Evolutionary conservation across 2,888 invertebrate species (phyloP).

Genomic region (Galerucella calmariensis): DNA sequence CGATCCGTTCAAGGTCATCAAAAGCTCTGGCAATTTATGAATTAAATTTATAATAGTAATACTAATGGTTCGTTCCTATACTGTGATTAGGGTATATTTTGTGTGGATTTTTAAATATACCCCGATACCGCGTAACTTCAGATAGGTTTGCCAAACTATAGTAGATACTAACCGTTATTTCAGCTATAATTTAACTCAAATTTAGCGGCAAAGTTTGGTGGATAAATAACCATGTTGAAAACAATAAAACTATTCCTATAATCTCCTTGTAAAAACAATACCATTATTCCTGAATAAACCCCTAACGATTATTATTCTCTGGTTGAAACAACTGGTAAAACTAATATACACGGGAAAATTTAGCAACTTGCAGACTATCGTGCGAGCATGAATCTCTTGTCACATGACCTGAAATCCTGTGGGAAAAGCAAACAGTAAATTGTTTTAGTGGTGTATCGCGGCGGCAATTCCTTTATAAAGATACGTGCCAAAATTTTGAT

Average conservation of each 20-base stretch:
- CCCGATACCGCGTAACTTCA: too few relatives aligned
- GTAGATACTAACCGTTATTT: too few relatives aligned
- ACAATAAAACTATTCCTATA: not conserved
- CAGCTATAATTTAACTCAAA: too few relatives aligned
- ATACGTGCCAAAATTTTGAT: conserved; percentile 45
- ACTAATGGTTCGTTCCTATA: too few relatives aligned
- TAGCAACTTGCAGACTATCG: conserved; percentile 13
- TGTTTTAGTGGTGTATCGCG: conserved; percentile 43
- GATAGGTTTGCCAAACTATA: too few relatives aligned
- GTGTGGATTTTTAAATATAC: too few relatives aligned
- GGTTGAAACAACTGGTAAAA: not conserved
- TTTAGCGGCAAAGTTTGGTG: too few relatives aligned
- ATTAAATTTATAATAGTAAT: too few relatives aligned
- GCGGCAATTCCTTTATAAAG: conserved; percentile 40
- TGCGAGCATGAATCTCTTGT: conserved; percentile 19
- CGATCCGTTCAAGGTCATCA: too few relatives aligned
- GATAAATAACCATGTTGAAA: not conserved
- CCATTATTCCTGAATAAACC: not conserved
- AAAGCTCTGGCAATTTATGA: too few relatives aligned
- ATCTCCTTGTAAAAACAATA: not conserved
- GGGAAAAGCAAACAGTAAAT: conserved; percentile 49
- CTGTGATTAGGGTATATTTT: too few relatives aligned
- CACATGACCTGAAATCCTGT: conserved; percentile 44
- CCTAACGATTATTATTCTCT: not conserved
- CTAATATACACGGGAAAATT: conserved; percentile 4